Conservation (phyloP, 2,888 invertebrate genomes). For the Aporophyla nigra region DNA sequence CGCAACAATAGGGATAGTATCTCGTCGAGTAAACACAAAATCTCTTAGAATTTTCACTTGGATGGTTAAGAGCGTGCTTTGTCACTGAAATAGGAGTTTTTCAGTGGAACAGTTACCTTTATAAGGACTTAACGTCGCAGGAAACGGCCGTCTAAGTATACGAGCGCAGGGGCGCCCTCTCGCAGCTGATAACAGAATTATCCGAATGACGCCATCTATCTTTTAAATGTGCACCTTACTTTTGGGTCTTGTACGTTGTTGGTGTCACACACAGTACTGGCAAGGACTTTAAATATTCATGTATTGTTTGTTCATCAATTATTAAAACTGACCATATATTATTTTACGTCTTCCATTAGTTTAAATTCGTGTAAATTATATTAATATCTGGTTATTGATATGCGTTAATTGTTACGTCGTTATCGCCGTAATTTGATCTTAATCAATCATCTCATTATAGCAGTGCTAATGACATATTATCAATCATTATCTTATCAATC, state of each 20-base stretch:
- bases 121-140: conserved; percentile 88
- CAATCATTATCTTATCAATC: conserved; percentile 51
- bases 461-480: conserved; percentile 50
- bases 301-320: conserved; percentile 63
- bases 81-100: conserved; percentile 88
- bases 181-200: conserved; percentile 92
- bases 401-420: conserved; percentile 44
- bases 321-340: conserved; percentile 50
- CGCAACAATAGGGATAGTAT: conserved; percentile 75
- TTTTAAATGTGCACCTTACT: conserved; percentile 92
- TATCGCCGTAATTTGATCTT: conserved; percentile 52
- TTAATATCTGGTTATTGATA: conserved; percentile 36
- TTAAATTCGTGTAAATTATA: conserved; percentile 46
- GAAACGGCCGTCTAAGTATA: conserved; percentile 89
- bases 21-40: conserved; percentile 78
- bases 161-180: conserved; percentile 88
- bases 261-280: conserved; percentile 66
- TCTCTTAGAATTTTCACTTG: conserved; percentile 84
- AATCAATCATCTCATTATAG: conserved; percentile 57
- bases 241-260: conserved; percentile 77
- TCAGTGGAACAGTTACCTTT: conserved; percentile 88
- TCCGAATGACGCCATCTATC: conserved; percentile 92
- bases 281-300: conserved; percentile 67
- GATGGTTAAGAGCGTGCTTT: conserved; percentile 84
- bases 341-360: conserved; percentile 43